Percentiles rank a stretch among this genome's conserved stretches.
These are phyloP conservation scores for Gulo gulo DNA, from an alignment of 2,113 vertebrate genomes.

Conservation along the genomic window DNA sequence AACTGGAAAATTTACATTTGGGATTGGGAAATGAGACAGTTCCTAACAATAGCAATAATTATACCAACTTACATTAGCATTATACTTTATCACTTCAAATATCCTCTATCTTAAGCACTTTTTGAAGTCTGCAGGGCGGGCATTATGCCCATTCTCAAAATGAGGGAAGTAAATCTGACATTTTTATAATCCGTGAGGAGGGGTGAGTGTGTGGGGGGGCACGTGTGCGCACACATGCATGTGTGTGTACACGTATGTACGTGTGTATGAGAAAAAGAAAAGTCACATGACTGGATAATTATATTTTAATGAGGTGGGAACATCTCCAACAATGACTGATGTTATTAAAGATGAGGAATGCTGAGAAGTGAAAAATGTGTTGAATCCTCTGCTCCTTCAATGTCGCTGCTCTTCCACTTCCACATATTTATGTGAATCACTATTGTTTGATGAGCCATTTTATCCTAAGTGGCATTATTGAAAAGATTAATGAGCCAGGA, in stretches of 20 bases:
- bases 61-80: neutral
- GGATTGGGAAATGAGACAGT: neutral
- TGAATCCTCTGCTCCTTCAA: conserved; percentile 30
- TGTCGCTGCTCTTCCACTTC: conserved; percentile 2
- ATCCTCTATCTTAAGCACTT: neutral
- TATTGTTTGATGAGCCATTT: conserved; percentile 73
- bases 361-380: neutral
- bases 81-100: neutral
- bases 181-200: neutral
- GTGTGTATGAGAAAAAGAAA: neutral
- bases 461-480: conserved; percentile 64
- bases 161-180: neutral
- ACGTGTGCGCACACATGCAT: neutral
- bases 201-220: no score
- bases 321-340: conserved; percentile 29
- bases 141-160: neutral
- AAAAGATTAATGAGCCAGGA: conserved; percentile 73
- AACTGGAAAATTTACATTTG: neutral
- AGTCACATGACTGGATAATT: conserved; percentile 18
- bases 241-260: neutral
- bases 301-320: conserved; percentile 43
- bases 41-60: neutral
- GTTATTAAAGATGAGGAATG: conserved; percentile 60
- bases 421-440: conserved; percentile 65
- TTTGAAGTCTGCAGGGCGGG: neutral